Percentiles rank a stretch among this genome's conserved stretches.
phyloP scores from a whole-genome alignment of 2,113 vertebrate species.

The Chamaetylas fuelleborni region DNA sequence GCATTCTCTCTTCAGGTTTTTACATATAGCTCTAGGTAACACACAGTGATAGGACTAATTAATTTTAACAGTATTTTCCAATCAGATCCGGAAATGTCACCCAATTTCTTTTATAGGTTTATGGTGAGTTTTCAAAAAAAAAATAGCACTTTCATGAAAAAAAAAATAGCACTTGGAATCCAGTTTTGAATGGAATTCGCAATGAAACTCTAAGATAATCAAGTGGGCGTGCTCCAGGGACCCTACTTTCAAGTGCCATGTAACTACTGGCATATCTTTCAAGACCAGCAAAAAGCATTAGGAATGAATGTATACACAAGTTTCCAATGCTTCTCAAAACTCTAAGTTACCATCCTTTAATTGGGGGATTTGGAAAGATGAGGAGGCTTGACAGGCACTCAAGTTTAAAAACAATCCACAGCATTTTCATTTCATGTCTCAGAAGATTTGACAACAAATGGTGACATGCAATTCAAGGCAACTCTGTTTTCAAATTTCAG shows the following conservation, averaged over 20 bases:
- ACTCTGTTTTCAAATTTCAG: background rate
- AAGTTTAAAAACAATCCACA: background rate
- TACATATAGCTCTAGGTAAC: background rate
- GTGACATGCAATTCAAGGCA: background rate
- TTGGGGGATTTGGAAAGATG: rapidly evolving
- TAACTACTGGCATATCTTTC: background rate
- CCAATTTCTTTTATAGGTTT: background rate
- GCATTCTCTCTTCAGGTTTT: background rate
- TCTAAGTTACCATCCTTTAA: background rate
- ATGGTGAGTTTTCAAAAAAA: background rate
- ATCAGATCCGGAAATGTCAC: background rate
- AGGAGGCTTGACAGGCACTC: background rate
- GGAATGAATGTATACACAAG: background rate
- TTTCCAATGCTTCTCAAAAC: background rate
- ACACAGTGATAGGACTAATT: background rate
- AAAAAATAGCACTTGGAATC: background rate
- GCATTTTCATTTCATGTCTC: background rate
- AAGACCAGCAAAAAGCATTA: background rate
- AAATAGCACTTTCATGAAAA: background rate
- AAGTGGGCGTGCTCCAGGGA: background rate
- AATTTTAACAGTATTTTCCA: background rate
- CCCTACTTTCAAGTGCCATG: background rate
- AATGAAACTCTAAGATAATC: background rate
- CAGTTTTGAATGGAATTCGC: background rate
- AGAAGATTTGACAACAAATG: background rate